phyloP scores from a whole-genome alignment of 2,888 invertebrate genomes.

The Torymus auratus region DNA sequence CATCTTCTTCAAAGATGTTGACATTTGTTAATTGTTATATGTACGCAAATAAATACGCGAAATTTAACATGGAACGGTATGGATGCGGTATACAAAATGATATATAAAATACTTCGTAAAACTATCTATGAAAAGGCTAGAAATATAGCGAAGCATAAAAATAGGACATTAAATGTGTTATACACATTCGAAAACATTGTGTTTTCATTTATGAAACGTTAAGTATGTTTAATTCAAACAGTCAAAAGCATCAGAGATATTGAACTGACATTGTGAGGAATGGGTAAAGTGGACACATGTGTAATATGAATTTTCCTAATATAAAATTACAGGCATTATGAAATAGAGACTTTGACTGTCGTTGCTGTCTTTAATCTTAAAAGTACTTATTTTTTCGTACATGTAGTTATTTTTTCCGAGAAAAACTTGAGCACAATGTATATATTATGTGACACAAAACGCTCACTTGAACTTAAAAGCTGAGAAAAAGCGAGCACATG shows the following conservation, averaged over 20 bases:
- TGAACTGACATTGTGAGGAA: constrained; percentile 48
- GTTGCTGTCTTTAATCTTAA: constrained; percentile 25
- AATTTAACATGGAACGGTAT: constrained; percentile 68
- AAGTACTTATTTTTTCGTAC: constrained; percentile 24
- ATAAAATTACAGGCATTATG: constrained; percentile 29
- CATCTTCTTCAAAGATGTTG: constrained; percentile 49
- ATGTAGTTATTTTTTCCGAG: constrained; percentile 27
- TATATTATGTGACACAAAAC: constrained; percentile 49
- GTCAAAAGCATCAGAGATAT: constrained; percentile 50
- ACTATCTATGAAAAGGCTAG: constrained; percentile 69
- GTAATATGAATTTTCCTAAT: constrained; percentile 25
- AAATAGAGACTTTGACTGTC: constrained; percentile 20
- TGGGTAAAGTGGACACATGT: constrained; percentile 56
- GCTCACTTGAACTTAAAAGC: constrained; percentile 37
- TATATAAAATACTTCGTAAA: constrained; percentile 65
- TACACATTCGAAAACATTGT: constrained; percentile 62
- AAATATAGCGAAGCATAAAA: constrained; percentile 64
- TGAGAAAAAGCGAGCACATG: constrained; percentile 50
- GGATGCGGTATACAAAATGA: constrained; percentile 61
- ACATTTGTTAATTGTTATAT: constrained; percentile 60
- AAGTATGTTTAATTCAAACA: constrained; percentile 55
- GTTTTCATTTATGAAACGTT: constrained; percentile 64
- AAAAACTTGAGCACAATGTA: constrained; percentile 56
- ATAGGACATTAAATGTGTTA: constrained; percentile 67
- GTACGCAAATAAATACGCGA: constrained; percentile 60